These are phyloP conservation scores for Nomada fucata DNA, from an alignment of 2,888 invertebrate genomes.

Conservation along the genomic window DNA sequence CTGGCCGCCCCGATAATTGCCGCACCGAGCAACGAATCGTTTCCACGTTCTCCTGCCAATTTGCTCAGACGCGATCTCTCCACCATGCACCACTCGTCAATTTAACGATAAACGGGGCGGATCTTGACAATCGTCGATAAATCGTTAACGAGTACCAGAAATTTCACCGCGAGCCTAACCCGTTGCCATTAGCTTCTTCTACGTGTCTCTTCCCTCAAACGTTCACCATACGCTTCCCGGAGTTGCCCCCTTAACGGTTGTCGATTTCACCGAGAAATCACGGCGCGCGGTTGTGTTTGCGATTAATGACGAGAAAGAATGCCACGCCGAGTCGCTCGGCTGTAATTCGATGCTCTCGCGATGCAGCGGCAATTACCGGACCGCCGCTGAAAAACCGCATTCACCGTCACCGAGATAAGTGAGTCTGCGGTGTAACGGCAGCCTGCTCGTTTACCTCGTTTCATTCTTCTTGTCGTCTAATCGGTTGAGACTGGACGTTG, in stretches of 20 bases:
- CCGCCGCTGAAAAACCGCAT: constrained; percentile 42
- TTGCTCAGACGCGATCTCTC: no score
- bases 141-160: no score
- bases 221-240: constrained; percentile 3
- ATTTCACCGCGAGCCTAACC: neutral
- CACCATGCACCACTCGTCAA: neutral
- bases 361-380: constrained; percentile 38
- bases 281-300: constrained; percentile 14
- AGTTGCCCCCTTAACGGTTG: constrained; percentile 4
- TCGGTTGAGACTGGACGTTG: no score
- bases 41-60: no score
- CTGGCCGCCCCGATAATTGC: no score
- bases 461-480: no score
- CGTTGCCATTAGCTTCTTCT: neutral
- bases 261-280: constrained; percentile 12
- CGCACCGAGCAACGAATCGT: no score
- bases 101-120: neutral
- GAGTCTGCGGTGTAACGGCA: constrained; percentile 45
- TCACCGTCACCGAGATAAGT: constrained; percentile 32
- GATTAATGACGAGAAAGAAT: constrained; percentile 29
- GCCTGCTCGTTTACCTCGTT: constrained; percentile 39
- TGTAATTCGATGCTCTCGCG: constrained; percentile 46
- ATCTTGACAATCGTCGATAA: neutral
- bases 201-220: neutral
- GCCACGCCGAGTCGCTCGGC: constrained; percentile 21